phyloP scores from a whole-genome alignment of 2,888 invertebrate species.

The Lepeophtheirus nordmannii region DNA sequence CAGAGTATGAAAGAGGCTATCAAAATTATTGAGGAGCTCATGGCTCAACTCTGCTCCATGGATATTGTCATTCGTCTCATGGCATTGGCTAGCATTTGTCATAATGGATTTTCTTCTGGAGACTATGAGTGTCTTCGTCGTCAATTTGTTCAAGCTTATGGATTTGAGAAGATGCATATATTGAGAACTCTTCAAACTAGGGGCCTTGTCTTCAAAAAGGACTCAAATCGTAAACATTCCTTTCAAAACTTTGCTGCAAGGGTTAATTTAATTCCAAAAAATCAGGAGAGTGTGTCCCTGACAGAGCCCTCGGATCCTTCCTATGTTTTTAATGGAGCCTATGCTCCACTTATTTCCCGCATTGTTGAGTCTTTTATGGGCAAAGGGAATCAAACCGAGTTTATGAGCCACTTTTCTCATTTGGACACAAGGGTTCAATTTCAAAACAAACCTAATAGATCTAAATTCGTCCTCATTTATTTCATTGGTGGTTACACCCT shows the following conservation, averaged over 20 bases:
- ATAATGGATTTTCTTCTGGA: too few relatives aligned
- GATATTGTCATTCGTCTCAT: constrained; percentile 1
- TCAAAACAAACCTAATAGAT: background rate
- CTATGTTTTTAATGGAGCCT: background rate
- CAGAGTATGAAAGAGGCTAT: background rate
- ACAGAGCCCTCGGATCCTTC: background rate
- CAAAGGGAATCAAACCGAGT: background rate
- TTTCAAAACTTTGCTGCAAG: too few relatives aligned
- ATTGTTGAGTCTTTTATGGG: background rate
- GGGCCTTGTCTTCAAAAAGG: too few relatives aligned
- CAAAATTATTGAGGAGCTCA: background rate
- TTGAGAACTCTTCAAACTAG: too few relatives aligned
- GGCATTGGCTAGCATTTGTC: background rate
- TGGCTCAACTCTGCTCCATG: background rate
- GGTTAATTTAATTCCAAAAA: too few relatives aligned
- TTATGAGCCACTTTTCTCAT: background rate
- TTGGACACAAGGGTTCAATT: background rate
- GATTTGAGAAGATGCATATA: too few relatives aligned
- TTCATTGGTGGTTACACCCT: background rate
- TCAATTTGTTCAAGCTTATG: too few relatives aligned
- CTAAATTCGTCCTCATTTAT: background rate
- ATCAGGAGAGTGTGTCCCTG: too few relatives aligned
- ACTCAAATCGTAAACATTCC: too few relatives aligned
- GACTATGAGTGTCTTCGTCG: too few relatives aligned
- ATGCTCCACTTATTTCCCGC: background rate